Percentiles rank a stretch among this genome's conserved stretches.
Evolutionary conservation across 30 jellyfish, hydroid and myxozoan species (phyloP).

Genomic region (Rhopilema esculentum): DNA sequence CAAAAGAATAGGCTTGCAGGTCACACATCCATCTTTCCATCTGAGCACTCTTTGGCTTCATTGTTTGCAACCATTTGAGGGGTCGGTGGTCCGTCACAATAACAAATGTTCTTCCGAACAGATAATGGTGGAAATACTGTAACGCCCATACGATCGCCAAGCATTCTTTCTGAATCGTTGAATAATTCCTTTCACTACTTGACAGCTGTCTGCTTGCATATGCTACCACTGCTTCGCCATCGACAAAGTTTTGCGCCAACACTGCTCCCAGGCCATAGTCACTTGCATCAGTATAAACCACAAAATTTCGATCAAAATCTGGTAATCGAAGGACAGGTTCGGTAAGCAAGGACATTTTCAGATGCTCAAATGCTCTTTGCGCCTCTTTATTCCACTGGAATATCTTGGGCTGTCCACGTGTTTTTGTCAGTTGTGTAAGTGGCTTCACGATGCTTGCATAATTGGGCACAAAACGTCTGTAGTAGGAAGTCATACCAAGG

Average conservation of each 20-base stretch:
- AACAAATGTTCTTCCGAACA: conserved; percentile 30
- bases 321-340: conserved; percentile 26
- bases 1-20: conserved; percentile 31
- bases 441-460: too few relatives aligned
- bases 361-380: conserved; percentile 1
- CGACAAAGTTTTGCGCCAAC: conserved; percentile 28
- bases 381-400: conserved; percentile 15
- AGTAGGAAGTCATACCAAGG: conserved; percentile 58
- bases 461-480: conserved; percentile 49
- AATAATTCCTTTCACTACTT: conserved; percentile 22
- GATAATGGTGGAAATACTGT: conserved; percentile 43
- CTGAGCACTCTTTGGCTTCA: conserved; percentile 14
- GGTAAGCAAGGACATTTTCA: conserved; percentile 42
- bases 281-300: conserved; percentile 27
- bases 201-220: conserved; percentile 63
- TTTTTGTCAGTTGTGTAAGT: too few relatives aligned
- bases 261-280: conserved; percentile 15
- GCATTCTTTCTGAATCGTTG: conserved; percentile 26
- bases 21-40: conserved; percentile 46
- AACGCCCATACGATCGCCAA: conserved; percentile 32
- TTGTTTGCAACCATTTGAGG: conserved; percentile 40
- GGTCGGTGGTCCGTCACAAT: conserved; percentile 58
- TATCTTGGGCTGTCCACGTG: conserved; percentile 13
- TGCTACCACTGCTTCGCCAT: conserved; percentile 49
- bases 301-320: conserved; percentile 31